phyloP scores from a whole-genome alignment of 2,888 invertebrate genomes.

The Myopa tessellatipennis region DNA sequence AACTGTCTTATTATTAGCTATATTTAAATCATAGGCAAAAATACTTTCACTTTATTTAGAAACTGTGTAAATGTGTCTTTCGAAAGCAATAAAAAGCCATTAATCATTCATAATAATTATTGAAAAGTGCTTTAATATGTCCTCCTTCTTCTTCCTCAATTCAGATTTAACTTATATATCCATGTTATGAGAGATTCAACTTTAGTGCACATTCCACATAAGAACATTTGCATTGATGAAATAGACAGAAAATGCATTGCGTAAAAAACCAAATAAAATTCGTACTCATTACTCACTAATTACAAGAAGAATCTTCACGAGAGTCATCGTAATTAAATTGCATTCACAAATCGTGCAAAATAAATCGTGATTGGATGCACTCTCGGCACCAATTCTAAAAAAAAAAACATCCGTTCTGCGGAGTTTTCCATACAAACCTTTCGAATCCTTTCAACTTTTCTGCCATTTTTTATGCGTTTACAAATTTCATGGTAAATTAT shows the following conservation, averaged over 20 bases:
- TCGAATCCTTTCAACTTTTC: constrained; percentile 19
- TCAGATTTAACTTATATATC: too few relatives aligned
- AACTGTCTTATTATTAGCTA: too few relatives aligned
- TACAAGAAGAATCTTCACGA: constrained; percentile 6
- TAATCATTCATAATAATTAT: too few relatives aligned
- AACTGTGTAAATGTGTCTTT: too few relatives aligned
- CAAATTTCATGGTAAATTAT: constrained; percentile 38
- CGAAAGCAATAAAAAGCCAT: too few relatives aligned
- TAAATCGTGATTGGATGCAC: constrained; percentile 15
- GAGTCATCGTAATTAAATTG: constrained; percentile 19
- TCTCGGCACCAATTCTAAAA: neutral
- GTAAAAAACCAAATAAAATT: too few relatives aligned
- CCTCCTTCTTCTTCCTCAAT: too few relatives aligned
- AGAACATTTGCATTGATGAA: neutral
- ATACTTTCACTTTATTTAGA: too few relatives aligned
- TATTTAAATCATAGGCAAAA: too few relatives aligned
- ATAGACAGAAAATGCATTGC: too few relatives aligned
- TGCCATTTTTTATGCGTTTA: constrained; percentile 25
- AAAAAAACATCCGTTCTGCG: neutral
- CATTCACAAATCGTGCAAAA: constrained; percentile 26
- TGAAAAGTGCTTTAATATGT: too few relatives aligned
- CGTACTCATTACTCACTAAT: neutral
- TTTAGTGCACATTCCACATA: neutral
- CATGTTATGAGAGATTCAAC: too few relatives aligned
- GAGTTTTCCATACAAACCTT: neutral